phyloP scores from a whole-genome alignment of 2,888 invertebrate genomes.

The Thera obeliscata region DNA sequence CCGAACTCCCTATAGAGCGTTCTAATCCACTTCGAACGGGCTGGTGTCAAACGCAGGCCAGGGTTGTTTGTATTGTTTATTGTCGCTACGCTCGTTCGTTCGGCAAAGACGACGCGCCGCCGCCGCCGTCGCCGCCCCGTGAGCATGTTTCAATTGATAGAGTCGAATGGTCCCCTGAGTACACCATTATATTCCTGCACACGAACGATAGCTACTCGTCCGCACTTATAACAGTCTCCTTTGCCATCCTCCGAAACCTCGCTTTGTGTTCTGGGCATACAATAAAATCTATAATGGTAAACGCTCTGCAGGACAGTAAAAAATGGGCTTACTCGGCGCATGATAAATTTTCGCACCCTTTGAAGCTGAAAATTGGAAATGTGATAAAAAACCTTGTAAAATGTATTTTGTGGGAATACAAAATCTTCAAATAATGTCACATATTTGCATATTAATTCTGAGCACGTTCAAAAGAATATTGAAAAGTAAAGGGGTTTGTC shows the following conservation, averaged over 20 bases:
- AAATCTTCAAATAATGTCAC: background rate
- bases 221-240: slow-evolving; percentile 62
- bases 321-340: slow-evolving; percentile 39
- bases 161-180: slow-evolving; percentile 59
- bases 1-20: slow-evolving; percentile 81
- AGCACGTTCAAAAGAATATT: slow-evolving; percentile 4
- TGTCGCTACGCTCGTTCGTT: slow-evolving; percentile 77
- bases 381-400: slow-evolving; percentile 39
- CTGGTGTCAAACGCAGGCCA: slow-evolving; percentile 83
- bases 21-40: slow-evolving; percentile 82
- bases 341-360: slow-evolving; percentile 41
- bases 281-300: slow-evolving; percentile 42
- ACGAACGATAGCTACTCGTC: slow-evolving; percentile 60
- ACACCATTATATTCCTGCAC: slow-evolving; percentile 64
- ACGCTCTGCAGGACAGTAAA: slow-evolving; percentile 36
- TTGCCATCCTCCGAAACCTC: slow-evolving; percentile 50
- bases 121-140: slow-evolving; percentile 55
- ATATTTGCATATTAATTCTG: slow-evolving; percentile 7
- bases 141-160: slow-evolving; percentile 78
- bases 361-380: slow-evolving; percentile 42
- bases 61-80: slow-evolving; percentile 85
- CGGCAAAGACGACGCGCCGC: slow-evolving; percentile 70
- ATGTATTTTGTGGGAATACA: slow-evolving; percentile 34
- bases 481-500: slow-evolving; percentile 6
- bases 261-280: slow-evolving; percentile 42